Evolutionary conservation across 2,888 invertebrate species (phyloP).

Genomic region (Leptopterna dolabrata): DNA sequence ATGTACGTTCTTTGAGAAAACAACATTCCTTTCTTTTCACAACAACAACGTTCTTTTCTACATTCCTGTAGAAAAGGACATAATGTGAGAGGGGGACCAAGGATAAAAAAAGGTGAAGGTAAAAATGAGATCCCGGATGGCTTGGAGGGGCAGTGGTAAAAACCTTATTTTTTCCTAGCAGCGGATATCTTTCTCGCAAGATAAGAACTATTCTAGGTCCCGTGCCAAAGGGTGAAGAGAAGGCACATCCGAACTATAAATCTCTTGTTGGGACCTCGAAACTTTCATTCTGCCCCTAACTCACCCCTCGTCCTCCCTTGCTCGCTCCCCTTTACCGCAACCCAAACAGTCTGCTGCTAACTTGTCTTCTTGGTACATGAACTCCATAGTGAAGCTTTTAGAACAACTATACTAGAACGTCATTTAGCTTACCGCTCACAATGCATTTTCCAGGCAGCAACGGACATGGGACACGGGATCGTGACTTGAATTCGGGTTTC

Average conservation of each 20-base stretch:
- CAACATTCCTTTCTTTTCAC: too few species aligned
- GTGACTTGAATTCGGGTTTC: not conserved
- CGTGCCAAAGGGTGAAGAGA: slow-evolving; percentile 38
- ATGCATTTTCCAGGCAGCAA: too few species aligned
- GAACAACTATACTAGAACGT: not conserved
- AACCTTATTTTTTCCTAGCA: slow-evolving; percentile 1
- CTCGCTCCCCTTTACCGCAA: not conserved
- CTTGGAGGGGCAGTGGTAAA: not conserved
- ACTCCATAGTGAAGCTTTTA: not conserved
- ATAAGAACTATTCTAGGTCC: slow-evolving; percentile 41
- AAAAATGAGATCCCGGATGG: slow-evolving; percentile 2
- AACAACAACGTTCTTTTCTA: too few species aligned
- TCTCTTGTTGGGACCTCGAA: slow-evolving; percentile 21
- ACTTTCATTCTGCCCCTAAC: slow-evolving; percentile 29
- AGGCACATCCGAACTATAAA: slow-evolving; percentile 49
- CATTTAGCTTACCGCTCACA: not conserved
- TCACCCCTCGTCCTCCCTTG: not conserved
- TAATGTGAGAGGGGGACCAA: not conserved
- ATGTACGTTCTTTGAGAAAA: not conserved
- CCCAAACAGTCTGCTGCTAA: slow-evolving; percentile 23
- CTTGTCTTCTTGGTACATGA: slow-evolving; percentile 23
- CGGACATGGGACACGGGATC: too few species aligned
- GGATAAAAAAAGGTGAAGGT: slow-evolving; percentile 9
- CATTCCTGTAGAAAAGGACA: not conserved
- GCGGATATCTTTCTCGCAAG: slow-evolving; percentile 23